phyloP scores from a whole-genome alignment of 2,888 invertebrate species.

The Caenorhabditis angaria region DNA sequence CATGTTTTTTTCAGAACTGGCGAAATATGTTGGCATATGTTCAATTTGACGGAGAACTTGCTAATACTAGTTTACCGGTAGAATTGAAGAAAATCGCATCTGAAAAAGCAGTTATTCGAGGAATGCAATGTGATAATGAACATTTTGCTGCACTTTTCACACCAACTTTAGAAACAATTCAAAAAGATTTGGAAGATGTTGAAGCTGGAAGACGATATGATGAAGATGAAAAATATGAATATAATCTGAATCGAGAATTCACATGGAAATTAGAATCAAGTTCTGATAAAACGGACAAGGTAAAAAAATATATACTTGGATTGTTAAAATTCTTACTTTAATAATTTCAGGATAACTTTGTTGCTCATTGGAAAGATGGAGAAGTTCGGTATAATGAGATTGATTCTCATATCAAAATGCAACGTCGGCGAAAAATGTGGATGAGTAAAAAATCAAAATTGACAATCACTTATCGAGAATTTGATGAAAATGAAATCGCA shows the following conservation, averaged over 20 bases:
- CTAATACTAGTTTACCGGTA: constrained; percentile 80
- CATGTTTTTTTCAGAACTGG: constrained; percentile 80
- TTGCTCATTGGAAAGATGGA: constrained; percentile 72
- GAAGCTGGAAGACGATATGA: constrained; percentile 82
- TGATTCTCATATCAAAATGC: constrained; percentile 74
- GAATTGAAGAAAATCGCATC: constrained; percentile 41
- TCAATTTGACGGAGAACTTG: constrained; percentile 97
- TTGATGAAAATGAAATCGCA: constrained; percentile 12
- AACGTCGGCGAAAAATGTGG: constrained; percentile 61
- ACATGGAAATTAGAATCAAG: constrained; percentile 95
- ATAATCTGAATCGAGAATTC: constrained; percentile 95
- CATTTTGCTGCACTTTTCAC: constrained; percentile 99
- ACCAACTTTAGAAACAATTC: constrained; percentile 89
- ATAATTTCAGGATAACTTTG: constrained; percentile 73
- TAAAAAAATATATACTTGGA: constrained; percentile 72
- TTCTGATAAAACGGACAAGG: constrained; percentile 69
- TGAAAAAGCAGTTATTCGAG: constrained; percentile 42
- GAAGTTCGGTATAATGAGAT: constrained; percentile 75
- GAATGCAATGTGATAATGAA: constrained; percentile 84
- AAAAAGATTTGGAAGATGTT: constrained; percentile 86
- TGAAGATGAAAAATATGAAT: constrained; percentile 80
- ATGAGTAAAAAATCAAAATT: constrained; percentile 55
- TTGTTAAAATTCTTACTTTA: neutral
- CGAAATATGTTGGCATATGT: constrained; percentile 95
- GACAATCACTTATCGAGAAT: constrained; percentile 15